Evolutionary conservation across 30 jellyfish, hydroid and myxozoan genomes (phyloP).

Genomic region (Aurelia aurita): DNA sequence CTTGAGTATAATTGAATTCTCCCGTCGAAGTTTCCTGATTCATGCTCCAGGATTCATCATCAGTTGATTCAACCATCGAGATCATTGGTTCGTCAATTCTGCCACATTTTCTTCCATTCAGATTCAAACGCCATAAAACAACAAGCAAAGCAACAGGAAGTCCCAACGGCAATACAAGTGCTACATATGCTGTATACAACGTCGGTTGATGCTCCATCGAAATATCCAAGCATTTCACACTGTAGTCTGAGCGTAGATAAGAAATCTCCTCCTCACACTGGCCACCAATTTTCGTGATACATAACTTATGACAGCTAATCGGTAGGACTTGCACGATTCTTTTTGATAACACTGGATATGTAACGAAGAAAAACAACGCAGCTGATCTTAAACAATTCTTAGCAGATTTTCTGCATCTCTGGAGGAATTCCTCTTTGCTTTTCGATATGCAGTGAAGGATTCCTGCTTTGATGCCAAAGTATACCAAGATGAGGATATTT

Average conservation of each 20-base stretch:
- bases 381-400: constrained; percentile 8
- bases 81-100: background rate
- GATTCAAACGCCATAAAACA: background rate
- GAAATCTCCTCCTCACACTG: constrained; percentile 3
- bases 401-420: background rate
- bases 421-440: background rate
- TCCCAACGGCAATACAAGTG: constrained; percentile 37
- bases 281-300: constrained; percentile 6
- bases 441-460: background rate
- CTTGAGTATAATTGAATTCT: too few species aligned
- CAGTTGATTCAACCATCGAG: background rate
- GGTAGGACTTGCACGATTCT: constrained; percentile 33
- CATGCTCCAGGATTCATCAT: too few species aligned
- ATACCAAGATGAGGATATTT: constrained; percentile 1
- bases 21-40: too few species aligned
- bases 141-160: constrained; percentile 7
- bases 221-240: constrained; percentile 16
- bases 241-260: constrained; percentile 37
- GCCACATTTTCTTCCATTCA: background rate
- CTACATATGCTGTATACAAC: constrained; percentile 21
- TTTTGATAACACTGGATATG: constrained; percentile 45
- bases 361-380: constrained; percentile 38
- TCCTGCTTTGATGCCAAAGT: background rate
- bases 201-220: background rate
- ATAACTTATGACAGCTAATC: constrained; percentile 29